Base-by-base conservation (phyloP, 2,113 vertebrate genomes). In the Mesitornis unicolor region DNA sequence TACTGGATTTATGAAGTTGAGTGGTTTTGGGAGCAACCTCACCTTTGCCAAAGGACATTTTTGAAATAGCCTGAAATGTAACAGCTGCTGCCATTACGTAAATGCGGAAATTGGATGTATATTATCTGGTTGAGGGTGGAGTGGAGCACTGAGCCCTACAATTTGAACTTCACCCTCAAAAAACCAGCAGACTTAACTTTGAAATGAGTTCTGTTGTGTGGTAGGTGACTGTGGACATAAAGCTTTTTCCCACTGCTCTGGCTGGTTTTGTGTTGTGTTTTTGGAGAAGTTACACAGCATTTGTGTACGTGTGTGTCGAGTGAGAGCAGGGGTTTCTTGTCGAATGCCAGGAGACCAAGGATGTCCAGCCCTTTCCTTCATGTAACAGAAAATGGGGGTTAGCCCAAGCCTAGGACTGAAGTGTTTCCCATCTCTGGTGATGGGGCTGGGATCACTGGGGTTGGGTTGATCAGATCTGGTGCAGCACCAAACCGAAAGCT, bases 181-280 rank as follows among this genome's bases (percentile, higher is more conserved):
- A n/a, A n/a, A n/a, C n/a, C n/a, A n/a, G n/a, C 19, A 48, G 35
- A 28, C 5, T 60, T 13, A 1, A 5, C 29, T 15, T 12, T 51
- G 10, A 10, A 11, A 21, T 3, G 50, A 20, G 9, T 29, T 65
- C 6, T 26, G 16, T 14, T 56, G 33, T 54, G 22, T 2, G 19
- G 47, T 2, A 7, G 40, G 40, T 11, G 43, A 4, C 16, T 0
- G 2, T 4, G 43, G 43, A 4, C 3, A 3, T 51, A 10, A 26
- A 2, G 0, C 12, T 13, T 16, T 10, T 28, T 7, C 36, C 31
- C 28, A 1, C 50, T 53, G 64, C 60, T 70, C 60, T 50, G 42
- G 15, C 80, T 73, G 54, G 7, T 42, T 13, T 42, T 68, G 22
- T 38, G 60, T 25, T 10, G 47, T 47, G 50, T 1, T 36, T 69